Evolutionary conservation across 37 sponge, comb jelly and placozoan species (phyloP), one percentile per base, ranked within the genome.

Genomic region (Eunapius fragilis): DNA sequence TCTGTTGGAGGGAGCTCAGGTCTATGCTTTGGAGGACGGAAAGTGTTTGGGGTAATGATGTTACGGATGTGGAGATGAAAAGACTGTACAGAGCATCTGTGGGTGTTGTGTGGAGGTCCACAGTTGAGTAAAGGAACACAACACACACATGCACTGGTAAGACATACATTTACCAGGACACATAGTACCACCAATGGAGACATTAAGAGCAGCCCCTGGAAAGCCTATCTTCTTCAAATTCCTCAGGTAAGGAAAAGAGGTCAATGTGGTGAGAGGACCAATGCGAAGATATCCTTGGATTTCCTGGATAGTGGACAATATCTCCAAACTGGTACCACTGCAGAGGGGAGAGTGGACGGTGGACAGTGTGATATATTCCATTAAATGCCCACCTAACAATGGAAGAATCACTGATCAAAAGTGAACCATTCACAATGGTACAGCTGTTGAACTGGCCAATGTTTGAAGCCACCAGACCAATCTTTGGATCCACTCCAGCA

Each of bases 201-300:
- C 14, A 58, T 58, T 13, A 58, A 58, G 58, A 17, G 58, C 14
- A 58, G 58, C 6, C 19, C 58, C 58, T 13, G 36, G 14, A 26
- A 67, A 72, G 1, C 88, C 92, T 31, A 92, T 47, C 11, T 33
- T 74, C 17, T 68, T 24, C 37, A 92, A 74, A 70, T 87, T 92
- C 25, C 74, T 71, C 11, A 92, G 77, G 81, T 89, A 92, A 24
- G 77, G 92, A 41, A 83, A 87, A 25, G 75, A 17, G 19, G 67
- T 50, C 0, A 25, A 17, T 49, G 31, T 19, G n/a, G 2, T 0
- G 69, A 68, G 76, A 6, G 77, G 23, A 14, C 3, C 7, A 25
- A 92, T 87, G 0, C 35, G 1, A 25, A 92, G 81, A 19, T 80
- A 41, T 27, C 92, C 92, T 75, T 78, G 58, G 13, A 92, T 92